Percentiles rank a stretch among this genome's conserved stretches.
phyloP scores from a whole-genome alignment of 1,140 invertebrate species.

The Drosophila eugracilis region DNA sequence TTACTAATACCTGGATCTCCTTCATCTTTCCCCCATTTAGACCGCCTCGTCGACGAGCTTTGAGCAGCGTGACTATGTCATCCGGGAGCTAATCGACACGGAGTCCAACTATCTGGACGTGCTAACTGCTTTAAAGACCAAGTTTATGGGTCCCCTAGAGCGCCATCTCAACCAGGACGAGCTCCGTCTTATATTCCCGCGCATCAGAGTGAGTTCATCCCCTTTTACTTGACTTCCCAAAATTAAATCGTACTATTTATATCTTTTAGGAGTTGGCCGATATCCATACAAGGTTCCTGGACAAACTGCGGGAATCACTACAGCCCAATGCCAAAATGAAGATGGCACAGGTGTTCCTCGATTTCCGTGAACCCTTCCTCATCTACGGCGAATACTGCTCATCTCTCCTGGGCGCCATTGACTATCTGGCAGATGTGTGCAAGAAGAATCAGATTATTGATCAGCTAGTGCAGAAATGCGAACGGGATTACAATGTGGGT shows the following conservation, averaged over 20 bases:
- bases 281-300: conserved; percentile 93
- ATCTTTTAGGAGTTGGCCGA: conserved; percentile 90
- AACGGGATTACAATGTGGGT: conserved; percentile 96
- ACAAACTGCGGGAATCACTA: conserved; percentile 91
- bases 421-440: conserved; percentile 90
- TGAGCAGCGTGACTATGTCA: conserved; percentile 97
- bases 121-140: conserved; percentile 93
- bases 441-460: conserved; percentile 86
- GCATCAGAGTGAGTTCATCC: conserved; percentile 91
- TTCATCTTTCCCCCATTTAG: conserved; percentile 54
- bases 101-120: conserved; percentile 99
- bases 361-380: conserved; percentile 95
- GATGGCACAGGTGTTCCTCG: conserved; percentile 92
- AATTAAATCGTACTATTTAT: background rate
- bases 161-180: conserved; percentile 90
- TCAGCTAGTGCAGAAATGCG: conserved; percentile 89
- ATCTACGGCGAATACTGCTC: conserved; percentile 98
- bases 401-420: conserved; percentile 93
- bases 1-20: conserved; percentile 15
- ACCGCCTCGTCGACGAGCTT: conserved; percentile 88
- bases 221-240: background rate
- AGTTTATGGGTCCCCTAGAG: conserved; percentile 92
- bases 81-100: conserved; percentile 97
- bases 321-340: conserved; percentile 85
- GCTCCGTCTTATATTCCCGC: conserved; percentile 92